Conservation (phyloP, 2,797 vertebrate genomes). For the Melanitta fusca region DNA sequence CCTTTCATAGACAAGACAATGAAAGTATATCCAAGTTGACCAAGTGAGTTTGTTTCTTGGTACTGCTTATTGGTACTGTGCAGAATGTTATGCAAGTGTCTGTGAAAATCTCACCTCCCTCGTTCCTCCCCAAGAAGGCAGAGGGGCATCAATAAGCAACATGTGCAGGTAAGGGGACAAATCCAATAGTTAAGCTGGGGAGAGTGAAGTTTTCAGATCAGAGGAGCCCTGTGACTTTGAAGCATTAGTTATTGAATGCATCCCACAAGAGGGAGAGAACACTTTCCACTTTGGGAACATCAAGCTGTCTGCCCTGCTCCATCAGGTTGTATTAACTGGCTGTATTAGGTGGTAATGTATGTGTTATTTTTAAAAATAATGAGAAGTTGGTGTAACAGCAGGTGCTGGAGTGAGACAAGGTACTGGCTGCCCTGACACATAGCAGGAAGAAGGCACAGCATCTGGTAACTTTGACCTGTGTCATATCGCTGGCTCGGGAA, state of each 20-base stretch:
- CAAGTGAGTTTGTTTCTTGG: not conserved
- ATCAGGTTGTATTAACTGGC: not conserved
- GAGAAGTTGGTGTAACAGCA: not conserved
- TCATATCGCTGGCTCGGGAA: not conserved
- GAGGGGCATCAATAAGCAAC: not conserved
- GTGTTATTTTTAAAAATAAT: not conserved
- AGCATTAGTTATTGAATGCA: not conserved
- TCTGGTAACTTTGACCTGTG: not conserved
- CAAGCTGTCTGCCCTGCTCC: not conserved
- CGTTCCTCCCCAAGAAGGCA: not conserved
- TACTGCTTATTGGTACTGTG: not conserved
- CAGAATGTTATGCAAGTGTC: not conserved
- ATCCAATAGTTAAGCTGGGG: rapidly evolving
- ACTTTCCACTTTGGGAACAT: not conserved
- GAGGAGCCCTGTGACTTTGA: not conserved
- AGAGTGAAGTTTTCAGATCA: not conserved
- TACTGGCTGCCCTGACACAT: not conserved
- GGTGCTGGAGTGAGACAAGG: not conserved
- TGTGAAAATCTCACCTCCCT: not conserved
- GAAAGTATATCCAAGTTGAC: not conserved
- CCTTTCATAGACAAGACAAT: not conserved
- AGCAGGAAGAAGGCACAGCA: not conserved
- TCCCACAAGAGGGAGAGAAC: not conserved
- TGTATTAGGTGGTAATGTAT: not conserved
- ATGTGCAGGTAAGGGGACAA: rapidly evolving